Conservation (phyloP, 2,888 invertebrate species). For the Danaus chrysippus region DNA sequence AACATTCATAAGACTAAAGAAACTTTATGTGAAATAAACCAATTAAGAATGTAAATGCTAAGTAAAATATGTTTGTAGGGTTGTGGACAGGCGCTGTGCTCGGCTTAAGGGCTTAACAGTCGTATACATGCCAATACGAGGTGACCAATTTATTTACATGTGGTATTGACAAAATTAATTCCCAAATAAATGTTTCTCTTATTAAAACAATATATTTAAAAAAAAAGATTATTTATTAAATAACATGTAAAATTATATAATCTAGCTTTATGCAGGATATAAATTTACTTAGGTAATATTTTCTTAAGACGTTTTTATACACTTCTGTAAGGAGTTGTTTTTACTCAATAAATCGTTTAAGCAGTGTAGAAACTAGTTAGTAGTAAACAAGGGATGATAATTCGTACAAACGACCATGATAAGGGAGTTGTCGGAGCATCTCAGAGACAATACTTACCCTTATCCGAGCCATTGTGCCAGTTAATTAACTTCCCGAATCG, state of each 20-base stretch:
- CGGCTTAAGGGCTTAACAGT: conserved; percentile 8
- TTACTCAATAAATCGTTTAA: conserved; percentile 4
- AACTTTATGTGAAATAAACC: conserved; percentile 7
- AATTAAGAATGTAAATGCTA: conserved; percentile 3
- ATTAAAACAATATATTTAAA: not conserved
- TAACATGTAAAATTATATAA: too few species aligned
- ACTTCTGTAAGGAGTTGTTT: not conserved
- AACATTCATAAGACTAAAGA: not conserved
- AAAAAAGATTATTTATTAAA: too few species aligned
- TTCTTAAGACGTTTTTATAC: not conserved
- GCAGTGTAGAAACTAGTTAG: conserved; percentile 10
- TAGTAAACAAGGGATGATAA: conserved; percentile 20
- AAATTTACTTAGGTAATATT: too few species aligned
- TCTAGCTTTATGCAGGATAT: too few species aligned
- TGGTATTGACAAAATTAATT: conserved; percentile 1
- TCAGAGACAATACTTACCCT: conserved; percentile 21
- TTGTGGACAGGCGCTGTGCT: not conserved
- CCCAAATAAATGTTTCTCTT: not conserved
- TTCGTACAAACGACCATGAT: conserved; percentile 21
- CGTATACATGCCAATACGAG: conserved; percentile 8
- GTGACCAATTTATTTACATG: conserved; percentile 10
- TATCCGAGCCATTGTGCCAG: conserved; percentile 22
- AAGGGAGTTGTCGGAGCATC: conserved; percentile 20
- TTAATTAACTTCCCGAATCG: conserved; percentile 37
- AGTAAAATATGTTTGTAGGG: conserved; percentile 1